Percentiles rank a stretch among this genome's conserved stretches.
These are phyloP conservation scores for Drosophila imparisetae DNA, from an alignment of 2,888 invertebrate genomes.

Conservation along the genomic window DNA sequence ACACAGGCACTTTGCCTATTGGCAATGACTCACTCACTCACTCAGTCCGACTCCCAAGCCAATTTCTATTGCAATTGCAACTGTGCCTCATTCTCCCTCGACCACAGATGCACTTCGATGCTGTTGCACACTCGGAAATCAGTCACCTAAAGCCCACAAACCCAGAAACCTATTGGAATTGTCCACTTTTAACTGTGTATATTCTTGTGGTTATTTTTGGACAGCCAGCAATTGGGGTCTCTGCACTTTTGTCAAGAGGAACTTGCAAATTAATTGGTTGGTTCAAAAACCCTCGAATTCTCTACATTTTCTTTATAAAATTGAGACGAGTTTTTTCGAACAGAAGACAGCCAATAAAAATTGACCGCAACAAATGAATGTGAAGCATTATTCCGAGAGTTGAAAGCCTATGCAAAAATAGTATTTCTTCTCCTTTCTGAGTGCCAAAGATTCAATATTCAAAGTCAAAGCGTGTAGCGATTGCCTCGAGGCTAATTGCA, in stretches of 20 bases:
- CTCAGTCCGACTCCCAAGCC: slow-evolving; percentile 56
- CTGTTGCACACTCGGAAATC: slow-evolving; percentile 58
- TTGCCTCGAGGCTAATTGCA: neutral
- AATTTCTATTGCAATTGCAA: slow-evolving; percentile 67
- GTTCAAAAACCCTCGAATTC: slow-evolving; percentile 11
- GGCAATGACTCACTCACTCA: slow-evolving; percentile 53
- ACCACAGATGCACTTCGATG: slow-evolving; percentile 40
- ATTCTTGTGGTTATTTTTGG: slow-evolving; percentile 28
- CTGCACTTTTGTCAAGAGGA: neutral
- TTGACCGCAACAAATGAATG: neutral
- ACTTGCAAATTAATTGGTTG: slow-evolving; percentile 30
- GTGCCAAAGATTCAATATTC: neutral
- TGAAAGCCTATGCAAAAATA: neutral
- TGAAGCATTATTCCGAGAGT: neutral
- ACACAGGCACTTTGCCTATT: slow-evolving; percentile 69
- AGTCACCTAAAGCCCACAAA: slow-evolving; percentile 61
- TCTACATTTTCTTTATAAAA: neutral
- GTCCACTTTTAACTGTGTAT: slow-evolving; percentile 45
- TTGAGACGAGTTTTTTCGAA: neutral
- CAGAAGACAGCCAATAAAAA: neutral
- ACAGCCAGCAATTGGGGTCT: neutral
- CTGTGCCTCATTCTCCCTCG: slow-evolving; percentile 9
- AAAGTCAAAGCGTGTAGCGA: neutral
- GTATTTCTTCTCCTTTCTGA: neutral
- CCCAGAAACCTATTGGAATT: slow-evolving; percentile 36